A percentile compares a stretch with the other conserved stretches of the same genome.
Conservation (phyloP, 37 sponge, comb jelly and placozoan genomes). For the Tethya wilhelma region DNA sequence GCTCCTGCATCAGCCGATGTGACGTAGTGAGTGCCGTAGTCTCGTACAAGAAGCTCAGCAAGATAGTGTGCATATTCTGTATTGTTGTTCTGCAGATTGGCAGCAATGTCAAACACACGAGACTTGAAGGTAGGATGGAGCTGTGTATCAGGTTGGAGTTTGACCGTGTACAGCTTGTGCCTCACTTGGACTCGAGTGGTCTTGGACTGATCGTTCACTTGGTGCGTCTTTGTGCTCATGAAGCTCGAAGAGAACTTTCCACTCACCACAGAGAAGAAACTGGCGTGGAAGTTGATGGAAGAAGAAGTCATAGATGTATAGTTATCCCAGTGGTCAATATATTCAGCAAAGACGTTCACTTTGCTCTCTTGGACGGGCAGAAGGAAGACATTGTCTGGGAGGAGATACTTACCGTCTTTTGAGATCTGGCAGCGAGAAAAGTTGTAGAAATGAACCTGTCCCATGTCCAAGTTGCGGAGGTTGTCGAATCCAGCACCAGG, state of each 20-base stretch:
- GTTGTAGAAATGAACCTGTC: slow-evolving; percentile 52
- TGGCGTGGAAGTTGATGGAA: slow-evolving; percentile 55
- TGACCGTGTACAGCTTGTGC: slow-evolving; percentile 49
- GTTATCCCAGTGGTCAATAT: slow-evolving; percentile 63
- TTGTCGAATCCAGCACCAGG: slow-evolving; percentile 83
- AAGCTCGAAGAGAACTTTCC: slow-evolving; percentile 68
- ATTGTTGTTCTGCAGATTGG: slow-evolving; percentile 66
- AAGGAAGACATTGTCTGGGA: slow-evolving; percentile 56
- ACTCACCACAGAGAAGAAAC: slow-evolving; percentile 50
- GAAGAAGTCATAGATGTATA: slow-evolving; percentile 57
- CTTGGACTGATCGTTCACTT: slow-evolving; percentile 39
- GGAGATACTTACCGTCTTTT: slow-evolving; percentile 69
- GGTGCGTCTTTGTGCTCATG: slow-evolving; percentile 37
- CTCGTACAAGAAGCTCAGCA: slow-evolving; percentile 70
- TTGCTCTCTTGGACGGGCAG: slow-evolving; percentile 62
- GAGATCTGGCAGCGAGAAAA: slow-evolving; percentile 67
- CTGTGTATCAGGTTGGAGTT: slow-evolving; percentile 48
- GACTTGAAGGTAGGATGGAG: slow-evolving; percentile 60
- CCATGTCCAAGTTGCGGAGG: slow-evolving; percentile 77
- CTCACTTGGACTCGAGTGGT: slow-evolving; percentile 63
- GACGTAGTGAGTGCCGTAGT: slow-evolving; percentile 78
- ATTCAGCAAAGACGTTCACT: slow-evolving; percentile 45
- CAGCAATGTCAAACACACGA: slow-evolving; percentile 68
- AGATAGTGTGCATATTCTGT: slow-evolving; percentile 57
- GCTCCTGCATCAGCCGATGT: slow-evolving; percentile 71